Conservation (phyloP, 2,113 vertebrate species). For the Amblyornis subalaris region DNA sequence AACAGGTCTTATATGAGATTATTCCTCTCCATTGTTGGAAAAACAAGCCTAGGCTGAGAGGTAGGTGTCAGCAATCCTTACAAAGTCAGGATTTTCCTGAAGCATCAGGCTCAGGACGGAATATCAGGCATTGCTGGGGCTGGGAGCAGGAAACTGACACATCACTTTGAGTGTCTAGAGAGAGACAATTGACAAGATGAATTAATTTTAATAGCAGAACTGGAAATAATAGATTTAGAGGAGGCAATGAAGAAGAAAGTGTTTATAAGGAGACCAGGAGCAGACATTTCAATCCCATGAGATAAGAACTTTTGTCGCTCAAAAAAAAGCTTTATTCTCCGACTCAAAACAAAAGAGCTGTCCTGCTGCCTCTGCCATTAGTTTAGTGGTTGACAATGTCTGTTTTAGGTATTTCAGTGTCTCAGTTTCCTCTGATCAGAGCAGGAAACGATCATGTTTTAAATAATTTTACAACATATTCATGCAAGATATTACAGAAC, state of each 20-base stretch:
- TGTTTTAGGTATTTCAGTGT: neutral
- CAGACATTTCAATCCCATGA: neutral
- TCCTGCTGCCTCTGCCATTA: neutral
- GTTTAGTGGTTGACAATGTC: neutral
- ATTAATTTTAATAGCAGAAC: neutral
- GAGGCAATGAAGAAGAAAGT: neutral
- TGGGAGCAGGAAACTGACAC: neutral
- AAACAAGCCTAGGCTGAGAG: neutral
- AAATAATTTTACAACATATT: neutral
- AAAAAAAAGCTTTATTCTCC: neutral
- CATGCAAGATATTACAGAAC: neutral
- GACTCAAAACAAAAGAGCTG: neutral
- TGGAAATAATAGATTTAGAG: neutral
- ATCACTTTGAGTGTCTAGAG: neutral
- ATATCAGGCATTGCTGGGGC: neutral
- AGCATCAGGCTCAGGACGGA: neutral
- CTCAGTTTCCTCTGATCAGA: neutral
- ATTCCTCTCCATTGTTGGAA: neutral
- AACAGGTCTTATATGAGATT: neutral
- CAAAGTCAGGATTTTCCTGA: neutral
- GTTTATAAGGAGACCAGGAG: neutral
- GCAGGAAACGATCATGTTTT: neutral
- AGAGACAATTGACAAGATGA: neutral
- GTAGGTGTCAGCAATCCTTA: neutral
- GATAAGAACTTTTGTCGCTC: neutral